Base-by-base conservation (phyloP, 2,797 vertebrate species). In the Fistularia tabacaria region DNA sequence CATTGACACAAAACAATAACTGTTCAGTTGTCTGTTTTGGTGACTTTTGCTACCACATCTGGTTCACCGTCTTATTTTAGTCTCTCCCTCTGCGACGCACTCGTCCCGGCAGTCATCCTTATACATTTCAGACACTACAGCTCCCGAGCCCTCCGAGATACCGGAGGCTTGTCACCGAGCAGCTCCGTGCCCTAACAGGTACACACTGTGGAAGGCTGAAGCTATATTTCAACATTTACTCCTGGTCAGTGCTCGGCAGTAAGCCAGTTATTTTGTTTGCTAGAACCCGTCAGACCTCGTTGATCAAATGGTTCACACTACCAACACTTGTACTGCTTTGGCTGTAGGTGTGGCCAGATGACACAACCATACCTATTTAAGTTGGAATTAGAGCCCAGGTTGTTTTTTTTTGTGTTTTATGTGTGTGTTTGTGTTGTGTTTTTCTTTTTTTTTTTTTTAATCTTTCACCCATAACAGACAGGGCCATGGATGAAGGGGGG, bases 41-140 rank as follows among this genome's bases (percentile, higher is more conserved):
- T 25, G 49, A 38, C 54, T 38, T 38, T 12, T 44, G 48, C 58
- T 10, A 25, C 44, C 7, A 1, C 49, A 59, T 14, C 36, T 41
- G 41, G 14, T n/a, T n/a, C 14, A 41, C 45, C 7, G 36, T 51
- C 10, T 43, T 43, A n/a, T 63, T 61, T 68, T 46, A 43, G 48
- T 60, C 40, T 66, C 25, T 14, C 49, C 13, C 44, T 45, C 10
- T 39, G 43, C 25, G 1, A 10, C 13, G 15, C 9, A 12, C 10
- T 47, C 40, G 13, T 59, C n/a, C n/a, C n/a, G n/a, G n/a, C n/a
- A 14, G 51, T 66, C 43, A 54, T 50, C 36, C 39, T 58, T 64
- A 63, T 62, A 64, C 73, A 69, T 71, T 80, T 85, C 79, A 81
- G 54, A 71, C 73, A 74, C 74, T 70, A 71, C 71, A 54, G 63